These are phyloP conservation scores for Suillia variegata DNA, from an alignment of 2,888 invertebrate genomes.

Conservation along the genomic window DNA sequence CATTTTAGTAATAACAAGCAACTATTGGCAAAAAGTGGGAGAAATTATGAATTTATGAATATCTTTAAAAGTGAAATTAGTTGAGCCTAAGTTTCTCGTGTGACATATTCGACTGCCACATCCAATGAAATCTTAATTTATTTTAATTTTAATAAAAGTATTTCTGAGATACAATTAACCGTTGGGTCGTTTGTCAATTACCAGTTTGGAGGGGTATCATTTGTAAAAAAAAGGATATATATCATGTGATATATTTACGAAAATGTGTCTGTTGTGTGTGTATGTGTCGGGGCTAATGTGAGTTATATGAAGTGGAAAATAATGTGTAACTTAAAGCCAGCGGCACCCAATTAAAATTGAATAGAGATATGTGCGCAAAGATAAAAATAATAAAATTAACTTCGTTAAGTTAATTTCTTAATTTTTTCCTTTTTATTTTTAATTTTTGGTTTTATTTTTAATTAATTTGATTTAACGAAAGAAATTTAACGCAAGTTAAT, in stretches of 20 bases:
- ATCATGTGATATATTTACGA: slow-evolving; percentile 7
- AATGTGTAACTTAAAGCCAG: slow-evolving; percentile 4
- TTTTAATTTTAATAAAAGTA: slow-evolving; percentile 8
- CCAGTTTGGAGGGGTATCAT: no score
- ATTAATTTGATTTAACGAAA: no score
- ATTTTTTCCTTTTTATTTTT: no score
- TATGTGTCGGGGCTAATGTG: slow-evolving; percentile 4
- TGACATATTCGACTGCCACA: neutral
- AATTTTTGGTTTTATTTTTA: no score
- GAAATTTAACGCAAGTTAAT: no score
- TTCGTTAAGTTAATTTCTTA: no score
- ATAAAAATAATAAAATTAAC: no score
- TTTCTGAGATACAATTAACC: slow-evolving; percentile 1
- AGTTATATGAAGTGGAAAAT: slow-evolving; percentile 11
- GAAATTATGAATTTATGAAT: no score
- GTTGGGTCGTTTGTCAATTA: neutral
- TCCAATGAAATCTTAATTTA: slow-evolving; percentile 9
- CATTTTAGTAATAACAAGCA: neutral
- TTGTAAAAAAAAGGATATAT: no score
- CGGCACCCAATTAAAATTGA: neutral
- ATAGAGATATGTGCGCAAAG: neutral
- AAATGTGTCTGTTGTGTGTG: no score
- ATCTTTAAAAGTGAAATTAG: neutral
- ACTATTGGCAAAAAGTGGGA: no score
- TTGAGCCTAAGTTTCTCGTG: neutral